phyloP scores from a whole-genome alignment of 2,113 vertebrate genomes.

The Nycticorax nycticorax region DNA sequence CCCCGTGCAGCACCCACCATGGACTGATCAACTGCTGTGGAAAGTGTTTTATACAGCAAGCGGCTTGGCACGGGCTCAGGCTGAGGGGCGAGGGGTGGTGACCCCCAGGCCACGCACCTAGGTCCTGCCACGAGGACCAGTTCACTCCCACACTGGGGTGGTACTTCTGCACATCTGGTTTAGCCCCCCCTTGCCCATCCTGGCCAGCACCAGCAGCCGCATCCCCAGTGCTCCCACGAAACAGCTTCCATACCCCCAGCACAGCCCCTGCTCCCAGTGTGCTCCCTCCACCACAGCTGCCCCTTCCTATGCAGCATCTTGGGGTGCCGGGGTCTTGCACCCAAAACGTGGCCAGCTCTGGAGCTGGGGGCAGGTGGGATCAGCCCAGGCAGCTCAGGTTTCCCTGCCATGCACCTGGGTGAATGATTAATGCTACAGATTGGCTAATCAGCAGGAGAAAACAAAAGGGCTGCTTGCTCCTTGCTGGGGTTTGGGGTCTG shows the following conservation, averaged over 20 bases:
- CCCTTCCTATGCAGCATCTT: neutral
- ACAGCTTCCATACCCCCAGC: neutral
- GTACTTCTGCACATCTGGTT: neutral
- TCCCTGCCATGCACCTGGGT: neutral
- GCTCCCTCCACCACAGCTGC: neutral
- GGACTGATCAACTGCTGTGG: neutral
- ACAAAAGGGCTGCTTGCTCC: neutral
- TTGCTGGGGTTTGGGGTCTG: neutral
- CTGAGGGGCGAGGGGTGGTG: neutral
- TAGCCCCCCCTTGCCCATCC: neutral
- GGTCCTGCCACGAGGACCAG: accelerated
- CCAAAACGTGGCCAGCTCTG: neutral
- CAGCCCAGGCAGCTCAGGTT: neutral
- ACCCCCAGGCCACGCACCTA: accelerated
- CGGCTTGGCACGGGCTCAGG: accelerated
- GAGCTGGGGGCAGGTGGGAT: neutral
- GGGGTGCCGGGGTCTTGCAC: neutral
- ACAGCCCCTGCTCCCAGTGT: neutral
- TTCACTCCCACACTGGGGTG: accelerated
- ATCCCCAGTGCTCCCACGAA: neutral
- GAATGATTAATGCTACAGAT: slow-evolving; percentile 60
- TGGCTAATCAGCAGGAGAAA: neutral
- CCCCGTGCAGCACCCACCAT: accelerated
- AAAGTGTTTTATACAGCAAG: neutral
- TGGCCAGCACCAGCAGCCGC: neutral